Base-by-base conservation (phyloP, 2,888 invertebrate species). In the Agapostemon virescens region DNA sequence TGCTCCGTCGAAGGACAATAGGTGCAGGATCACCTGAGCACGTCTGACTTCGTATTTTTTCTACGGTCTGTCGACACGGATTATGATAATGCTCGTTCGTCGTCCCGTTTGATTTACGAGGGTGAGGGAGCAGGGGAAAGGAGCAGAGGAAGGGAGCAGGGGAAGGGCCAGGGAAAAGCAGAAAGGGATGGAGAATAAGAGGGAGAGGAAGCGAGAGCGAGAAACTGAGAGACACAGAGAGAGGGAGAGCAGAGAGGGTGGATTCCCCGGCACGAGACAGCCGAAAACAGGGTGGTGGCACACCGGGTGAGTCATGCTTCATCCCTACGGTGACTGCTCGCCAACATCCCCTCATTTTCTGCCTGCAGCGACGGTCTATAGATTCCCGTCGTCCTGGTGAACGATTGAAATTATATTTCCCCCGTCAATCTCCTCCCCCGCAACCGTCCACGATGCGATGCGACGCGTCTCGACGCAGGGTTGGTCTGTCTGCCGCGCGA, bases 301-400 rank as follows among this genome's bases (percentile, higher is more conserved):
- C 55, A 15, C 72, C 76, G 85, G 89, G 87, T 92, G 92, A 92
- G 88, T 92, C 92, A 92, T 89, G 77, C 90, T 91, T 90, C 90
- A 90, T 90, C 91, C 91, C 86, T 78, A 77, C 63, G 74, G 72
- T 73, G 87, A 86, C 87, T 84, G 83, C 81, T 82, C 83, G 86
- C 80, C 87, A 80, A 85, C 86, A 82, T 81, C 79, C 85, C 83
- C 49, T 82, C 74, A 45, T 81, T 85, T 81, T 77, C 82, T 77
- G 82, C 80, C 81, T 73, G 76, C 79, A 77, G 79, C 82, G 61
- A 42, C 69, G 55, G 55, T 40, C 68, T 67, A 64, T 74, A 63
- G 75, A 77, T 77, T 73, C 72, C 42, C 77, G 49, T 49, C 77
- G 49, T 49, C 49, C 49, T 49, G 55, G 73, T 73, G 71, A 81